phyloP scores from a whole-genome alignment of 2,113 vertebrate genomes.

The Myrmecophaga tridactyla region DNA sequence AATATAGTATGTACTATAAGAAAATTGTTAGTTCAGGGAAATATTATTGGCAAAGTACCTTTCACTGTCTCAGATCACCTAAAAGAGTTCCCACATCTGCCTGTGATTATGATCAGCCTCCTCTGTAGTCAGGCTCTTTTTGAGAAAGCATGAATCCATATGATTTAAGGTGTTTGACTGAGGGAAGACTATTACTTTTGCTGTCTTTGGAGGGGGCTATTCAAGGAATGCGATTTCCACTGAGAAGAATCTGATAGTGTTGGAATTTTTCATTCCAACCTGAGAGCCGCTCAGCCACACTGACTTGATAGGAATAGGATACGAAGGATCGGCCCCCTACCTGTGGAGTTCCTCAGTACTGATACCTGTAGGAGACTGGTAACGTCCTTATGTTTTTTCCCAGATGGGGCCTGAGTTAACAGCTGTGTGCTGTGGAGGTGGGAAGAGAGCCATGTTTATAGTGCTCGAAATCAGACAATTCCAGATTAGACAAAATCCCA shows the following conservation, averaged over 20 bases:
- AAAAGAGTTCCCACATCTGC: not conserved
- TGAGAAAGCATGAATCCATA: not conserved
- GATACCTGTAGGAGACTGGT: not conserved
- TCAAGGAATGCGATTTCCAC: not conserved
- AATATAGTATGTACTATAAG: not conserved
- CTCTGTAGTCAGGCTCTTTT: not conserved
- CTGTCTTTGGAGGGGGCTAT: not conserved
- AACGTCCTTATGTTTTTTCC: not conserved
- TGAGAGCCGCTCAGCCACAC: not conserved
- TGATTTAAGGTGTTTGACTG: not conserved
- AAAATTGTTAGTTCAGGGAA: not conserved
- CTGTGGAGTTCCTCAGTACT: not conserved
- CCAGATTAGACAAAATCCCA: not conserved
- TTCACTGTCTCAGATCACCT: not conserved
- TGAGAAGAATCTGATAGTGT: not conserved
- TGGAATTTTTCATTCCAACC: not conserved
- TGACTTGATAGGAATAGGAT: not conserved
- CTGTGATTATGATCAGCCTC: not conserved
- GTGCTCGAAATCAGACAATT: not conserved
- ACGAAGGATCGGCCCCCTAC: not conserved
- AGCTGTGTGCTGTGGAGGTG: not conserved
- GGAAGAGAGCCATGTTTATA: not conserved
- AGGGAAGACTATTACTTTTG: not conserved
- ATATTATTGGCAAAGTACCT: not conserved
- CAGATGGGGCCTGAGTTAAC: not conserved